Percentiles rank a stretch among this genome's conserved stretches.
These are phyloP conservation scores for Podarcis lilfordi DNA, from an alignment of 2,797 vertebrate genomes.

Conservation along the genomic window DNA sequence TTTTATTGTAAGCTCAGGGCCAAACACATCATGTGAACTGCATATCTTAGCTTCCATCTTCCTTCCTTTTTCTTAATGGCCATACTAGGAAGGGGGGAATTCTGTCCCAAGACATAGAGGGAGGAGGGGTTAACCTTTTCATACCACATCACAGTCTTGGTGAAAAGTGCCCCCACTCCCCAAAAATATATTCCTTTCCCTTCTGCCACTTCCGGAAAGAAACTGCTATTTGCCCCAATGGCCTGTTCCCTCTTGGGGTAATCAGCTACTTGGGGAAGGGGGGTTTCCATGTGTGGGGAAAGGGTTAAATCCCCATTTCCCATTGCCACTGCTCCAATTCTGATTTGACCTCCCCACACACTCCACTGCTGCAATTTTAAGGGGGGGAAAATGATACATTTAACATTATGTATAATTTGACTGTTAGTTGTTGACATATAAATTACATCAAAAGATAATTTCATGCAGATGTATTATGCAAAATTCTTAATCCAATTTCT, in stretches of 20 bases:
- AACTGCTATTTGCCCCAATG: not conserved
- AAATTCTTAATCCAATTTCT: constrained; percentile 27
- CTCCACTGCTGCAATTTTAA: not conserved
- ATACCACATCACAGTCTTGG: not conserved
- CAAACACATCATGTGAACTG: not conserved
- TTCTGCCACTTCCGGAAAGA: not conserved
- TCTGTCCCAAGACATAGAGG: not conserved
- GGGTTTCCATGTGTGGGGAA: no score
- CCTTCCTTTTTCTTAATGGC: not conserved
- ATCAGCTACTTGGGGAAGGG: not conserved
- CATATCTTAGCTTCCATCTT: not conserved
- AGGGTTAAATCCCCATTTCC: not conserved
- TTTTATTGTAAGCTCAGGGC: constrained; percentile 32
- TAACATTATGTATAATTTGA: not conserved
- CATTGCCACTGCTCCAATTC: not conserved
- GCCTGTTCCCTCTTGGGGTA: not conserved
- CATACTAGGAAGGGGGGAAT: not conserved
- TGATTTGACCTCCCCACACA: not conserved
- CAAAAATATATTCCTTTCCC: not conserved
- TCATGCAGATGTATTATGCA: constrained; percentile 32
- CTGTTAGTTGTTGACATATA: not conserved
- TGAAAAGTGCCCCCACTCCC: not conserved
- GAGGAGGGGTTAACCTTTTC: not conserved
- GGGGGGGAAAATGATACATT: not conserved
- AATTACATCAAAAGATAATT: constrained; percentile 33